Evolutionary conservation across 2,888 invertebrate genomes (phyloP).

Genomic region (Tuberolachnus salignus): DNA sequence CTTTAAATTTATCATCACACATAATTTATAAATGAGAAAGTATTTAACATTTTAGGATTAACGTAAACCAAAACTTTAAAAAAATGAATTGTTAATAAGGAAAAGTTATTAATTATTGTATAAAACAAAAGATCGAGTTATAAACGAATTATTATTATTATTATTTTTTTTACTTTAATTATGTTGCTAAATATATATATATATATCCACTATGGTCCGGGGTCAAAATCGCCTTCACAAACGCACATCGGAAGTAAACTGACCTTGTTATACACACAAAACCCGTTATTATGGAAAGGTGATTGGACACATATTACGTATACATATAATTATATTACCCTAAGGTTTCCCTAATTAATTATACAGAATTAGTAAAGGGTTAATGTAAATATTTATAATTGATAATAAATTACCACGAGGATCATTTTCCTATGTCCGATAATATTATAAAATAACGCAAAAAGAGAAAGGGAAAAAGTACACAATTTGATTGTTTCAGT

Average conservation of each 20-base stretch:
- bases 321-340: too few species aligned
- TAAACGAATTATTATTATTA: background rate
- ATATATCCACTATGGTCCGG: conserved; percentile 16
- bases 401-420: too few species aligned
- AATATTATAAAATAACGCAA: too few species aligned
- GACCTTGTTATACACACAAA: conserved; percentile 37
- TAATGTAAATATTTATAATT: too few species aligned
- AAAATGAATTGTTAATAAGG: too few species aligned
- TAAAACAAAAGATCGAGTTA: background rate
- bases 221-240: conserved; percentile 23
- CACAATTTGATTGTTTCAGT: too few species aligned
- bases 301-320: background rate
- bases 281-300: conserved; percentile 46
- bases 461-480: too few species aligned
- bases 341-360: background rate
- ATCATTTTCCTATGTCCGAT: too few species aligned
- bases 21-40: too few species aligned
- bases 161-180: background rate
- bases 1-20: too few species aligned
- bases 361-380: background rate
- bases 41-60: too few species aligned
- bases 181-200: background rate
- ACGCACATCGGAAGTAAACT: conserved; percentile 29
- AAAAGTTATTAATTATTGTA: background rate
- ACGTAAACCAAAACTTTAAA: too few species aligned